Evolutionary conservation across 2,888 invertebrate genomes (phyloP), one percentile per base, ranked within the genome.

Genomic region (Drosophila histrio): DNA sequence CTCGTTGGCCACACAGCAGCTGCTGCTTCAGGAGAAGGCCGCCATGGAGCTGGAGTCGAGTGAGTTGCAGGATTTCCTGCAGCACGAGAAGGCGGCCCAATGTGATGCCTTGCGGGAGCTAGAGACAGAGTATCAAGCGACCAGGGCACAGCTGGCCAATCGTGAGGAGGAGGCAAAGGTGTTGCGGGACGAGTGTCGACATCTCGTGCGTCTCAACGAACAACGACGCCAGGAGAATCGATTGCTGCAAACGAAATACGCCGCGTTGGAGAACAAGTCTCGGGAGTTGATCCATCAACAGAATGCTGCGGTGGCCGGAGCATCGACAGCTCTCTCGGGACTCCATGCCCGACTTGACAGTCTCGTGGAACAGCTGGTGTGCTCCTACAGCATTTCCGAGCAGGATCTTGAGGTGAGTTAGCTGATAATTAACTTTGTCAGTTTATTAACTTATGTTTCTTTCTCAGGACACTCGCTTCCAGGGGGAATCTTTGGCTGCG

Each of bases 11-110:
- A 92, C 94, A 0, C 95, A 95, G 73, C 94, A 95, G 56, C 91
- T 93, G 11, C 91, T 96, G 43, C 92, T 95, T 58, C 95, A 95
- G 72, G 95, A 97, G 74, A 95, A 96, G 73, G 94, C 95, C 64
- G 96, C 96, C 83, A 93, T 95, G 21, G 97, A 97, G 90, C 94
- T 94, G 17, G 97, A 97, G 90, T 95, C 96, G 24, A 93, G 93
- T 2, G 97, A 97, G 91, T 93, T 97, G 92, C 96, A 97, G 89
- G 97, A 97, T 89, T 97, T 97, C 90, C 93, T 97, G 70, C 96
- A 96, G 81, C 95, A 96, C 8, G 97, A 97, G 92, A 97, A 97
- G 84, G 94, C 94, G 4, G 95, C 96, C 7, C 93, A 97, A 77
- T 94, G 94, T 19, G 97, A 97, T 88, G 95, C 96, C 0, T 92